These are phyloP conservation scores for Chaenogobius annularis DNA, from an alignment of 2,113 vertebrate species.

Conservation along the genomic window DNA sequence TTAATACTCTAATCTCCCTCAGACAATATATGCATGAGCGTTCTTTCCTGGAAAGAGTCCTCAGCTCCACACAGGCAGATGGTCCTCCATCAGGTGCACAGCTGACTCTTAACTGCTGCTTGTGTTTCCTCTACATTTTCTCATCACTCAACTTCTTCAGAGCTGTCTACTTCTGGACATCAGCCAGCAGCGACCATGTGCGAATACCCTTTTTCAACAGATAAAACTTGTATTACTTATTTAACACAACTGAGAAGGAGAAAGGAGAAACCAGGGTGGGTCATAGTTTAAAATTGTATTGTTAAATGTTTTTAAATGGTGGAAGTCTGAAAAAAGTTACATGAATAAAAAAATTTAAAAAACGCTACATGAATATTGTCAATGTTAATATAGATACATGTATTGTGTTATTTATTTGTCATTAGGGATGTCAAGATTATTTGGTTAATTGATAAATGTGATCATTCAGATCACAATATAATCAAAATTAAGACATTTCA, in stretches of 20 bases:
- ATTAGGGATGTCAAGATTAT: no score
- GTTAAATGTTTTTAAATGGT: not conserved
- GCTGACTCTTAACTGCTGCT: conserved; percentile 19
- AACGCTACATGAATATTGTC: not conserved
- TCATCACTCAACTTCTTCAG: not conserved
- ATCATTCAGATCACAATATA: no score
- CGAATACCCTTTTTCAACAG: not conserved
- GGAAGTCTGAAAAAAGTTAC: not conserved
- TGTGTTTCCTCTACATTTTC: not conserved
- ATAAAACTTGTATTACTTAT: not conserved
- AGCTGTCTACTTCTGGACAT: not conserved
- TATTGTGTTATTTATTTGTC: no score
- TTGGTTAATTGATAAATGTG: no score
- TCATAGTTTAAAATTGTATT: not conserved
- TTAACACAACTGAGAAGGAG: not conserved
- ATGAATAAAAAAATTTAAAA: no score
- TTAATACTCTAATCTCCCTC: not conserved
- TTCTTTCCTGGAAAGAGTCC: conserved; percentile 4
- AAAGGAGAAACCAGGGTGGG: not conserved
- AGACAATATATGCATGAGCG: not conserved
- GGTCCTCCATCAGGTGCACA: conserved; percentile 27
- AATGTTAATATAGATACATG: not conserved
- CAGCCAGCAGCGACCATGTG: not conserved
- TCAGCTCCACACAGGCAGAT: conserved; percentile 31
- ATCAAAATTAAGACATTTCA: no score